Evolutionary conservation across 2,888 invertebrate species (phyloP), one percentile per base, ranked within the genome.

Genomic region (Troides aeacus): DNA sequence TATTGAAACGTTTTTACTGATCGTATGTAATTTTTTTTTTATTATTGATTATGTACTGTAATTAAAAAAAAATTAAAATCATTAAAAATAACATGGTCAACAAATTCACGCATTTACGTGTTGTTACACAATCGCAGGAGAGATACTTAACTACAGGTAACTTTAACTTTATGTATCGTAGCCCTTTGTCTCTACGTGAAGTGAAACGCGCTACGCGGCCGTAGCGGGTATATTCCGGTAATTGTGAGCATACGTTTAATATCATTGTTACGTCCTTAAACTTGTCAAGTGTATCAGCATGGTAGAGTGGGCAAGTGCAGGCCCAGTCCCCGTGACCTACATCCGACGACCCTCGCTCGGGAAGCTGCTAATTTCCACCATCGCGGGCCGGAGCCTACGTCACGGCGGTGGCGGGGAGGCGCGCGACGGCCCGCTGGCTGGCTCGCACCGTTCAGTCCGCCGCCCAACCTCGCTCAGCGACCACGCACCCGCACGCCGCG

Each of bases 301-400:
- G 88, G 87, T 84, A 87, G 87, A 87, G 84, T 88, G 87, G 88
- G 88, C 88, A 88, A 90, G 89, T 89, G 89, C 90, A 90, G 85
- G 88, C 86, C 85, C 87, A 89, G 92, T 89, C 92, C 92, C 92
- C 92, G 90, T 92, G 92, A 92, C 92, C 92, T 89, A 92, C 85
- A 90, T 92, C 88, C 80, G 81, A 80, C 92, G 91, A 90, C 91
- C 91, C 91, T 92, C 90, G 90, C 86, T 85, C 90, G 91, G 90
- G 92, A 92, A 92, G 91, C 92, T 92, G 92, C 89, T 91, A 91
- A 92, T 91, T 90, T 90, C 89, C 90, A 91, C 88, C 90, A 89
- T 86, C 87, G 85, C 84, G 81, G 82, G 82, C 83, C 80, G 80
- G 79, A 81, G 84, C 84, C 78, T 76, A 81, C 84, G 89, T 90